Conservation (phyloP, 1,140 invertebrate species). For the Drosophila tsacasi region DNA sequence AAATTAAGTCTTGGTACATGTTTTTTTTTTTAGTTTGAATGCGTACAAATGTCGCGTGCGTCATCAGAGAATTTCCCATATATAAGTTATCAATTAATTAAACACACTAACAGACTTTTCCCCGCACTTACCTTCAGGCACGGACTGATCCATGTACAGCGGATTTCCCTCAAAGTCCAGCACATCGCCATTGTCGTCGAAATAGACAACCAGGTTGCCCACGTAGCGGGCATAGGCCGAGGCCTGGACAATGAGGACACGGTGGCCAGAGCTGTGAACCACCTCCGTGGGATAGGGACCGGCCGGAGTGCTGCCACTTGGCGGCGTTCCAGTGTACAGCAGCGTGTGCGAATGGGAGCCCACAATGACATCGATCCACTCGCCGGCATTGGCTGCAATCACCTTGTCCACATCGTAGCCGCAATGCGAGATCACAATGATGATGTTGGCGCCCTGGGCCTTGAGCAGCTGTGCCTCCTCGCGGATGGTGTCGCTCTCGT, state of each 20-base stretch:
- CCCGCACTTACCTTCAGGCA: slow-evolving; percentile 87
- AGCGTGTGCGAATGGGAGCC: slow-evolving; percentile 95
- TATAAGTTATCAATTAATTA: not conserved
- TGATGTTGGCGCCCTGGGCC: slow-evolving; percentile 89
- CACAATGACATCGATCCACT: slow-evolving; percentile 92
- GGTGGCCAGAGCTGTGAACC: slow-evolving; percentile 86
- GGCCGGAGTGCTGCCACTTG: slow-evolving; percentile 86
- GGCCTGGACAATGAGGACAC: slow-evolving; percentile 90
- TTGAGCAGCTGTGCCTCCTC: slow-evolving; percentile 88
- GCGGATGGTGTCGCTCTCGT: slow-evolving; percentile 89
- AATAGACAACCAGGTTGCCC: slow-evolving; percentile 90
- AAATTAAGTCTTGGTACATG: too few species aligned
- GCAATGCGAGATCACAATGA: slow-evolving; percentile 93
- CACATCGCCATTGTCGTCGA: slow-evolving; percentile 90
- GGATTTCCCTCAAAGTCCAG: slow-evolving; percentile 90
- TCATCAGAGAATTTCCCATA: too few species aligned
- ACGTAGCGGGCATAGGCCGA: slow-evolving; percentile 90
- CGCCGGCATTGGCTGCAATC: slow-evolving; percentile 88
- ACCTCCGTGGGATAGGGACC: slow-evolving; percentile 90
- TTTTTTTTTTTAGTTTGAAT: too few species aligned
- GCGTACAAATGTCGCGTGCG: too few species aligned
- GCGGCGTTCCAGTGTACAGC: slow-evolving; percentile 87
- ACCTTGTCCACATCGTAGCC: slow-evolving; percentile 89
- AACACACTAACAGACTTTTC: not conserved
- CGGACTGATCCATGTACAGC: slow-evolving; percentile 88